Evolutionary conservation across 2,797 vertebrate genomes (phyloP).

Genomic region (Parauchenoglanis punctatus): DNA sequence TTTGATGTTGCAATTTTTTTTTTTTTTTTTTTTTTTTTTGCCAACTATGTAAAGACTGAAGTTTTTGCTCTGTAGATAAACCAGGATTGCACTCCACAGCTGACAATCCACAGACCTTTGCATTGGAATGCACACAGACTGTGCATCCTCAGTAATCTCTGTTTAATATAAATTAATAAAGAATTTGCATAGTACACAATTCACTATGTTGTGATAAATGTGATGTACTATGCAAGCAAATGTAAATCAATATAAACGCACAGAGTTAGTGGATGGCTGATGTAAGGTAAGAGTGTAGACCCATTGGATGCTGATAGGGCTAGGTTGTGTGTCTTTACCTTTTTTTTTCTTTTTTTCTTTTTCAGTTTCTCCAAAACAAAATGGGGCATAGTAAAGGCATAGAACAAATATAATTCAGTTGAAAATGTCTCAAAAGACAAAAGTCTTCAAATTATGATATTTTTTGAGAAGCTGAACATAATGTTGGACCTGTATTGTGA

Average conservation of each 20-base stretch:
- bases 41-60: slow-evolving; percentile 17
- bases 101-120: slow-evolving; percentile 11
- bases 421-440: neutral
- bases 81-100: slow-evolving; percentile 20
- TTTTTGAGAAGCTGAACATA: slow-evolving; percentile 53
- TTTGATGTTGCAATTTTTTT: slow-evolving; percentile 34
- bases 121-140: slow-evolving; percentile 22
- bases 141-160: slow-evolving; percentile 27
- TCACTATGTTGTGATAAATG: slow-evolving; percentile 32
- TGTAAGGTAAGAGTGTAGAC: slow-evolving; percentile 12
- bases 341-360: neutral
- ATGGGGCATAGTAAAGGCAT: neutral
- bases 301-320: neutral
- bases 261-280: neutral
- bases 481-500: slow-evolving; percentile 64
- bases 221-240: slow-evolving; percentile 31
- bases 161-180: slow-evolving; percentile 23
- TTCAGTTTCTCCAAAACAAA: slow-evolving; percentile 11
- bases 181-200: slow-evolving; percentile 21
- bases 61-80: slow-evolving; percentile 11
- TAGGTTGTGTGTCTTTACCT: slow-evolving; percentile 16
- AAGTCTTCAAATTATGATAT: neutral
- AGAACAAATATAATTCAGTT: neutral
- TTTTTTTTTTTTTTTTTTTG: neutral
- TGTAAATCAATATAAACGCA: neutral